These are phyloP conservation scores for Datnioides undecimradiatus DNA, from an alignment of 2,113 vertebrate species.

Conservation along the genomic window DNA sequence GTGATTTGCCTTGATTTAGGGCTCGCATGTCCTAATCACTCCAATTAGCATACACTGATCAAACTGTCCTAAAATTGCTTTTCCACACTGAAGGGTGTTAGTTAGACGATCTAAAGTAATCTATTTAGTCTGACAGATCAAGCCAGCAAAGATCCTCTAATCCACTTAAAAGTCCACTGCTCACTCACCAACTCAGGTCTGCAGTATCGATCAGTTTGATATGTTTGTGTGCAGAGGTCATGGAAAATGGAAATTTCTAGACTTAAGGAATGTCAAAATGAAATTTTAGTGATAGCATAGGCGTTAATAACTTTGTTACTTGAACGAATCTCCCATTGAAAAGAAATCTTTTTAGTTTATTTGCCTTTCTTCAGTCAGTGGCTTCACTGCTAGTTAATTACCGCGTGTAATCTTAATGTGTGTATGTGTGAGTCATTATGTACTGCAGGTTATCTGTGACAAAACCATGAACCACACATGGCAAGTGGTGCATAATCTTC, in stretches of 20 bases:
- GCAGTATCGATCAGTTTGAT: background rate
- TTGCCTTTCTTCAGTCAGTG: background rate
- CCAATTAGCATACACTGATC: constrained; percentile 36
- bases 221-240: background rate
- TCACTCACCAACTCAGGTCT: constrained; percentile 33
- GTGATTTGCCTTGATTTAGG: background rate
- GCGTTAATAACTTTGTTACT: background rate
- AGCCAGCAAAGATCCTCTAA: constrained; percentile 50
- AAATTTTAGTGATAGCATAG: background rate
- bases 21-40: background rate
- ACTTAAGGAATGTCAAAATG: background rate
- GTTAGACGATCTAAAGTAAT: constrained; percentile 45
- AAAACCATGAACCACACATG: background rate
- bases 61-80: background rate
- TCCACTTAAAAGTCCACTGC: constrained; percentile 49
- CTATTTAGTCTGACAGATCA: constrained; percentile 51
- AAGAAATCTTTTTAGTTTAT: background rate
- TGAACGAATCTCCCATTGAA: background rate
- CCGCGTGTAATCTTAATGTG: background rate
- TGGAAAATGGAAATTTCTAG: background rate
- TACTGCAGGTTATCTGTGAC: background rate
- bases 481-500: background rate
- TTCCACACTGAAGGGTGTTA: constrained; percentile 1
- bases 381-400: background rate
- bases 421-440: constrained; percentile 2